Conservation (phyloP, 2,113 vertebrate species). For the Oreocharis arfaki region DNA sequence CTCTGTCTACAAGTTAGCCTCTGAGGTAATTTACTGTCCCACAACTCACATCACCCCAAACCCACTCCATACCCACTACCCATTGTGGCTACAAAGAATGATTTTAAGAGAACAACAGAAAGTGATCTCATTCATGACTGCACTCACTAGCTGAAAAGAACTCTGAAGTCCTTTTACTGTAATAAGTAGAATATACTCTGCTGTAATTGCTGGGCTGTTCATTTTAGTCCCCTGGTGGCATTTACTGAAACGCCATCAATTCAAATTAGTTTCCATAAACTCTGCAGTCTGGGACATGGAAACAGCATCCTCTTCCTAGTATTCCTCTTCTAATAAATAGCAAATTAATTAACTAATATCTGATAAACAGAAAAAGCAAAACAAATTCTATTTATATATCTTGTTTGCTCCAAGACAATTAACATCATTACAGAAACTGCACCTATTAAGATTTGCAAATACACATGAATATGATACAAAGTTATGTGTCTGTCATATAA, state of each 20-base stretch:
- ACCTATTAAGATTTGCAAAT: not conserved
- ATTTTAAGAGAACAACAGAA: not conserved
- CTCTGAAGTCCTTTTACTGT: not conserved
- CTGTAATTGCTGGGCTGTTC: not conserved
- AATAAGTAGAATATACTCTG: not conserved
- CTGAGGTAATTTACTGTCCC: not conserved
- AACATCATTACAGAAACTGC: not conserved
- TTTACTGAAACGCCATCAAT: not conserved
- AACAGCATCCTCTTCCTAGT: not conserved
- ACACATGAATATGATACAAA: not conserved
- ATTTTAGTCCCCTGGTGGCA: not conserved
- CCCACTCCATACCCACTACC: not conserved
- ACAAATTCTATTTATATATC: not conserved
- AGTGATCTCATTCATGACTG: not conserved
- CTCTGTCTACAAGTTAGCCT: not conserved
- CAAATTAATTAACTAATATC: not conserved
- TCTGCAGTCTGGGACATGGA: not conserved
- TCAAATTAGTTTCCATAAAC: not conserved
- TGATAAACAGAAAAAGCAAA: not conserved
- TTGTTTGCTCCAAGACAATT: not conserved
- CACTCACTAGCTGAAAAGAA: not conserved
- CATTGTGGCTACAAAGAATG: not conserved
- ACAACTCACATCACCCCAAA: not conserved
- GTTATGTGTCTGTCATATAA: fast-evolving
- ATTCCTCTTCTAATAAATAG: not conserved